Base-by-base conservation (phyloP, 2,797 vertebrate species). In the Paramormyrops hopkinsi region DNA sequence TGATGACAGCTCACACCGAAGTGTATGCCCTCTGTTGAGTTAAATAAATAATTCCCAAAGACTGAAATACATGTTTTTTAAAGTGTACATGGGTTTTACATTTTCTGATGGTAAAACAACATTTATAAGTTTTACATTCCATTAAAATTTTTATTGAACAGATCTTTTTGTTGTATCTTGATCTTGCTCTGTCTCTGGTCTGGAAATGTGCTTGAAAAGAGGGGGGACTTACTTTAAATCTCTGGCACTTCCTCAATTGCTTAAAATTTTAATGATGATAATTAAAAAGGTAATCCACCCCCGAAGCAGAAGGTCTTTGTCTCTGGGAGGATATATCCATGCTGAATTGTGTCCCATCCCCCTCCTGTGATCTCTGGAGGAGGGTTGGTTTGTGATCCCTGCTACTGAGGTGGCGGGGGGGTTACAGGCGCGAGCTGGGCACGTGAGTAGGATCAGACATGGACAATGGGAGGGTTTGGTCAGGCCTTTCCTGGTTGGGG, bases 1-100 rank as follows among this genome's bases (percentile, higher is more conserved):
- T 97, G 97, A 98, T 98, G 97, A 98, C 97, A 97, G 98, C 97
- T 97, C 97, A 96, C 97, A 97, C 96, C 96, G 96, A 97, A 97
- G 96, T 97, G 96, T 96, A 95, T 95, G 96, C 97, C 96, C 96
- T 97, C 96, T 96, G 97, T 97, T 96, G 96, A 96, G 96, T 97
- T 94, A 95, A 96, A 96, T 97, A 95, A 96, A 96, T 96, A 96
- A 97, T 95, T 96, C 41, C 44, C 8, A 8, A 76, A 19, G 6
- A 19, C 17, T 53, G 48, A 37, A 88, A 73, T 4, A 12, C 25
- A 51, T 37, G 19, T 88, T 76, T 53, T 48, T 53, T 87, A 0
- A 65, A 5, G 19, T 51, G n/a, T 37, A 9, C 62, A 50, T 50
- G 46, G 82, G 82, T 22, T 84, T 50, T 84, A 5, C 25, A 19